A percentile compares a stretch with the other conserved stretches of the same genome.
Evolutionary conservation across 2,797 vertebrate species (phyloP).

Genomic region (Australoheros facetus): DNA sequence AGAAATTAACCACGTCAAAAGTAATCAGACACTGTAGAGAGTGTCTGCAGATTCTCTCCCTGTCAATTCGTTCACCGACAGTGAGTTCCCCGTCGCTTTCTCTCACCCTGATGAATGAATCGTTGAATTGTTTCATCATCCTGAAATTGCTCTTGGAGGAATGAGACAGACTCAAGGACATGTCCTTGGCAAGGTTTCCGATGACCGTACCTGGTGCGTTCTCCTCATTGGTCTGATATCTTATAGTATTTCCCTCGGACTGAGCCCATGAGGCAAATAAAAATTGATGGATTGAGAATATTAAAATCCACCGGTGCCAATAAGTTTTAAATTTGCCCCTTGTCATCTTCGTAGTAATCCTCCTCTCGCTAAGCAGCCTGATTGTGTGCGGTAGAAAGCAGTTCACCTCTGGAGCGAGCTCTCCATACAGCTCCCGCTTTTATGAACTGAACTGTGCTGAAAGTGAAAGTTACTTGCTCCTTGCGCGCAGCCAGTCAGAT

Average conservation of each 20-base stretch:
- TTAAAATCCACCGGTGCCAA: slow-evolving; percentile 73
- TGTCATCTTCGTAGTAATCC: slow-evolving; percentile 58
- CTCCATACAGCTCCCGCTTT: slow-evolving; percentile 67
- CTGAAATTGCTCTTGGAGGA: slow-evolving; percentile 86
- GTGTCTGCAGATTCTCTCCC: slow-evolving; percentile 89
- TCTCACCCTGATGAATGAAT: slow-evolving; percentile 89
- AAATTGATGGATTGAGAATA: slow-evolving; percentile 64
- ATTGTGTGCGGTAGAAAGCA: slow-evolving; percentile 43
- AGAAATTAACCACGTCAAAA: slow-evolving; percentile 95
- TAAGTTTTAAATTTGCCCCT: slow-evolving; percentile 49
- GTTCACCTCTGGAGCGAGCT: slow-evolving; percentile 62
- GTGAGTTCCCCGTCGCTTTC: slow-evolving; percentile 92
- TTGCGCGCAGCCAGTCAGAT: slow-evolving; percentile 70
- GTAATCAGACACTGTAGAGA: slow-evolving; percentile 87
- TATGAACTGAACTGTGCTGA: slow-evolving; percentile 64
- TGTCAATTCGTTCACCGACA: slow-evolving; percentile 90
- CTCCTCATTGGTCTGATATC: slow-evolving; percentile 92
- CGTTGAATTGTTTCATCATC: slow-evolving; percentile 91
- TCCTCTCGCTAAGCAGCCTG: slow-evolving; percentile 47
- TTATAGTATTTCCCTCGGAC: slow-evolving; percentile 87
- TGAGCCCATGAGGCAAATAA: slow-evolving; percentile 65
- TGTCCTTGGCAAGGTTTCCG: slow-evolving; percentile 92
- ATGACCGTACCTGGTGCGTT: slow-evolving; percentile 91
- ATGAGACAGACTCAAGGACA: slow-evolving; percentile 85
- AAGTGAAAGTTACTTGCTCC: slow-evolving; percentile 78